These are phyloP conservation scores for Orchestia grillus DNA, from an alignment of 1,140 invertebrate species.

Conservation along the genomic window DNA sequence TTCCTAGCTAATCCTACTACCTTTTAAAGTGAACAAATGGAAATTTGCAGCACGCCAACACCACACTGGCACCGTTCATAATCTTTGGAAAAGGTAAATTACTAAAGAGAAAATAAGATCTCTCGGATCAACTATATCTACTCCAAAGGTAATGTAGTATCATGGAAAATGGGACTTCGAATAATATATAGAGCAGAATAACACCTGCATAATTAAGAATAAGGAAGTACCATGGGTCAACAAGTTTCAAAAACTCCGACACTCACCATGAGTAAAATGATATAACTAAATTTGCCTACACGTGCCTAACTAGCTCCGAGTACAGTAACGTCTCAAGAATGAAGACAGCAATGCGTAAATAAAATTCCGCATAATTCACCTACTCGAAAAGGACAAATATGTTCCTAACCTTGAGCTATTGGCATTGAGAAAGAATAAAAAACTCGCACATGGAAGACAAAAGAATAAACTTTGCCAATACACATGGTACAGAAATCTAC, in stretches of 20 bases:
- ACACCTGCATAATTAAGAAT: neutral
- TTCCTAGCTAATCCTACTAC: neutral
- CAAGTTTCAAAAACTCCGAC: neutral
- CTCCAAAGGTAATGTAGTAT: neutral
- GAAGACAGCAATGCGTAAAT: neutral
- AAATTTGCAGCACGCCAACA: neutral
- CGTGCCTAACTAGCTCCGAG: neutral
- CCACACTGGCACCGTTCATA: neutral
- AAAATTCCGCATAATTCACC: neutral
- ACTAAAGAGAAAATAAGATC: neutral
- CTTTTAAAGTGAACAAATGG: neutral
- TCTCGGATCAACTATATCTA: neutral
- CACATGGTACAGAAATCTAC: neutral
- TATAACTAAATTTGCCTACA: neutral
- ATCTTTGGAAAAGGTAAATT: neutral
- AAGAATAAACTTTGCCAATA: neutral
- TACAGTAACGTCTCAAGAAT: neutral
- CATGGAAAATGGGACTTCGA: neutral
- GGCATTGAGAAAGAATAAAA: neutral
- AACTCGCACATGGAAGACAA: neutral
- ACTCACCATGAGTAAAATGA: neutral
- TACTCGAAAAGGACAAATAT: neutral
- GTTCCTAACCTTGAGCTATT: neutral
- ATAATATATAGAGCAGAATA: neutral
- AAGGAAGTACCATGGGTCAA: neutral